Conservation (phyloP, 2,113 vertebrate species). For the Cephalopterus ornatus region DNA sequence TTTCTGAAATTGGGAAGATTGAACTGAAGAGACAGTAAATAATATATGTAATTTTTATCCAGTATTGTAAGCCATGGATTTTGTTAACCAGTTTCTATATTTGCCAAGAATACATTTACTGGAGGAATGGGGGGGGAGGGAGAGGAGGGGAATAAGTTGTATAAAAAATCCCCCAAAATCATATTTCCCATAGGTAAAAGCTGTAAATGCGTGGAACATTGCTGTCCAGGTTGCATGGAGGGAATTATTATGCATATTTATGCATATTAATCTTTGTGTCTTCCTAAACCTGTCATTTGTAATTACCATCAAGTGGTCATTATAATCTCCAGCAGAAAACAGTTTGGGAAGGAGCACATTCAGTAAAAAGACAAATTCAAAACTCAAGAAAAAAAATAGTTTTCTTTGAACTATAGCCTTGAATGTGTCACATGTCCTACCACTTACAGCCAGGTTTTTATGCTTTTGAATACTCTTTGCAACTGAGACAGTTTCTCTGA, state of each 20-base stretch:
- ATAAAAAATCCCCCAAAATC: background rate
- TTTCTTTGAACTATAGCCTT: background rate
- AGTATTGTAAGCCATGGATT: background rate
- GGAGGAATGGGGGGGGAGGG: too few relatives aligned
- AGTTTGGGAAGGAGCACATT: background rate
- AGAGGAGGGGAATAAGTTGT: accelerated
- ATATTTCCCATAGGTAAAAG: background rate
- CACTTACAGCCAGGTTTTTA: background rate
- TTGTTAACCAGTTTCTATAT: background rate
- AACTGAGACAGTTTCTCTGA: background rate
- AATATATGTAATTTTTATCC: background rate
- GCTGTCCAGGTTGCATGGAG: background rate
- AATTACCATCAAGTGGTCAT: background rate
- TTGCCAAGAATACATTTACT: background rate
- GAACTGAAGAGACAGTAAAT: background rate
- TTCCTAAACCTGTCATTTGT: background rate
- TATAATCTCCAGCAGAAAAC: background rate
- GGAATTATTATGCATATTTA: background rate
- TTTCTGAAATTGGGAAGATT: background rate
- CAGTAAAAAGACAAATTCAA: background rate
- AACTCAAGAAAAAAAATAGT: background rate
- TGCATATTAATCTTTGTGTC: background rate
- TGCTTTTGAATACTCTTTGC: background rate
- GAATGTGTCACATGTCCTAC: background rate
- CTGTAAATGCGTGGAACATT: background rate